Evolutionary conservation across 2,797 vertebrate species (phyloP).

Genomic region (Acipenser transmontanus): DNA sequence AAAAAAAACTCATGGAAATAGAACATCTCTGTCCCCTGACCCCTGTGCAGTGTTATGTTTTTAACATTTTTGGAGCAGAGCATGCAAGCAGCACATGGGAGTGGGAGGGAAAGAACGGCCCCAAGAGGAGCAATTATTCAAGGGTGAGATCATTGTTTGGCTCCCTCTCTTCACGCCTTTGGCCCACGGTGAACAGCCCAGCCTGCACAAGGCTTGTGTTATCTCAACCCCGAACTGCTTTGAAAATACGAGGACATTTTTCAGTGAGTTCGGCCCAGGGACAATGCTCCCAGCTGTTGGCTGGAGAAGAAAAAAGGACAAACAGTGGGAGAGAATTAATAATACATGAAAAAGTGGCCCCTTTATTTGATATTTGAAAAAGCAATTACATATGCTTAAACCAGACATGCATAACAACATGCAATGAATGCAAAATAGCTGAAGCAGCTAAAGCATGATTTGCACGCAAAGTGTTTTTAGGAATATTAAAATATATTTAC

Average conservation of each 20-base stretch:
- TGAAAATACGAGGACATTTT: slow-evolving; percentile 40
- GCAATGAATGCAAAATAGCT: slow-evolving; percentile 38
- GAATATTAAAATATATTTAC: slow-evolving; percentile 7
- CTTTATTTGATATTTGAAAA: slow-evolving; percentile 7
- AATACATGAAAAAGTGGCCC: slow-evolving; percentile 23
- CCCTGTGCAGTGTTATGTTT: slow-evolving; percentile 22
- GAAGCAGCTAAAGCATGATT: slow-evolving; percentile 16
- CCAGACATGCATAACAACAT: slow-evolving; percentile 21
- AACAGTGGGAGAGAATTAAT: slow-evolving; percentile 24
- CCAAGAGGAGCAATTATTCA: slow-evolving; percentile 72
- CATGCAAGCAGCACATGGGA: slow-evolving; percentile 38
- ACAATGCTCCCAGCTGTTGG: slow-evolving; percentile 36
- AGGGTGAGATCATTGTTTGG: slow-evolving; percentile 75
- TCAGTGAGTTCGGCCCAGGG: slow-evolving; percentile 34
- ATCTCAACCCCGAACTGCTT: slow-evolving; percentile 50
- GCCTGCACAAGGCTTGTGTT: slow-evolving; percentile 53
- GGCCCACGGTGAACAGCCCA: slow-evolving; percentile 54
- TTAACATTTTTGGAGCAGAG: slow-evolving; percentile 37
- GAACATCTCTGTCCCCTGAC: slow-evolving; percentile 39
- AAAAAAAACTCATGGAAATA: slow-evolving; percentile 28
- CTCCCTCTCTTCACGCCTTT: slow-evolving; percentile 66
- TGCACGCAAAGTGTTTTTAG: slow-evolving; percentile 19
- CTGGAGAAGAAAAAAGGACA: slow-evolving; percentile 24
- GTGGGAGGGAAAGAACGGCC: slow-evolving; percentile 43
- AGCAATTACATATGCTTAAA: slow-evolving; percentile 30